Conservation (phyloP, 1,140 invertebrate species). For the Cotesia glomerata region DNA sequence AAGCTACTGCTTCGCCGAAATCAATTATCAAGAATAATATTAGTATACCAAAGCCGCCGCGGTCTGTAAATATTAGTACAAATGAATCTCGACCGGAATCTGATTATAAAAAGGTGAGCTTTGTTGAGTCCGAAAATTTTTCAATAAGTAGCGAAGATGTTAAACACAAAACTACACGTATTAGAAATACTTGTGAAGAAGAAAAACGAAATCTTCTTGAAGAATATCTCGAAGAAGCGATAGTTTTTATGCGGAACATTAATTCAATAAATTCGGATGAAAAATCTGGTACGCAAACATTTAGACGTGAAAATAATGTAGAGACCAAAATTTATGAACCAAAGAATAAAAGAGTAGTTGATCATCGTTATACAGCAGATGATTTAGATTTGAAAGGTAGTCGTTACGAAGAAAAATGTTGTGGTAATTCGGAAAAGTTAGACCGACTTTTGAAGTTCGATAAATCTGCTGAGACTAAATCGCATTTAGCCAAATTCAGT, state of each 20-base stretch:
- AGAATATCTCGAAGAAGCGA: constrained; percentile 46
- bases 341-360: neutral
- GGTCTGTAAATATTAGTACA: neutral
- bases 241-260: constrained; percentile 48
- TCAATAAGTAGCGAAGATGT: neutral
- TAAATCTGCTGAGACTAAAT: constrained; percentile 50
- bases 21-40: constrained; percentile 26
- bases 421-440: constrained; percentile 40
- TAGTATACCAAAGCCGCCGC: neutral
- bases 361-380: neutral
- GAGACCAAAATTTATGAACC: neutral
- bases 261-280: constrained; percentile 38
- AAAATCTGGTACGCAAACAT: neutral
- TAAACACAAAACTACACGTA: constrained; percentile 5
- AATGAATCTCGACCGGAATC: neutral
- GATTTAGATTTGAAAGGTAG: too few relatives aligned
- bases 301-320: neutral
- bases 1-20: constrained; percentile 1
- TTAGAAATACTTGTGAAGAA: neutral
- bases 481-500: constrained; percentile 43
- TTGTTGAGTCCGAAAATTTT: neutral
- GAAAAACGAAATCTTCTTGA: constrained; percentile 35
- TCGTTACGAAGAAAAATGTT: constrained; percentile 39
- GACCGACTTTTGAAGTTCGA: constrained; percentile 32
- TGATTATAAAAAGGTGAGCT: neutral